Base-by-base conservation (phyloP, 1,140 invertebrate genomes). In the Zophobas morio region DNA sequence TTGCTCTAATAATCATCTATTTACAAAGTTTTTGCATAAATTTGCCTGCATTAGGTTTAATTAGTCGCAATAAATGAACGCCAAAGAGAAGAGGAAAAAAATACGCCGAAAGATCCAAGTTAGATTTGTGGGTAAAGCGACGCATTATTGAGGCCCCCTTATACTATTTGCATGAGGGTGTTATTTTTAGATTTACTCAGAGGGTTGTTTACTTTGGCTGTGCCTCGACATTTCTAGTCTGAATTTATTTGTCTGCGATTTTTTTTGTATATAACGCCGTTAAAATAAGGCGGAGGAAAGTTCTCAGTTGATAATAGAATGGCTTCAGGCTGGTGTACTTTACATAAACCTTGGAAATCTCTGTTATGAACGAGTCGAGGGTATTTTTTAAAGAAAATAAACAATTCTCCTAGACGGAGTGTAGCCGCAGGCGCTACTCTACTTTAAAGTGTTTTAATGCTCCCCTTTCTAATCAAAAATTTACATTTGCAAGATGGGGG, bases 391-490 rank as follows among this genome's bases (percentile, higher is more conserved):
- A 60, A 66, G 37, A 66, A 66, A 66, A 42, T 33, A 66, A 66
- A 66, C 60, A 66, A 42, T 66, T 42, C 39, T 40, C 2, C n/a
- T 8, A 46, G 42, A 60, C 5, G 36, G n/a, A 6, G 60, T 66
- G 60, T 42, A 33, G 39, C 60, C 42, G 20, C n/a, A 20, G 39
- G 60, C 60, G 39, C 32, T 33, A 66, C 60, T 63, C 57, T 39
- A 37, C 6, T 51, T 51, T 36, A 37, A 66, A 42, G 39, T 35
- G 32, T 66, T 42, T 66, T 66, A 66, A 66, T 66, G 37, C 60
- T 66, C 60, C 60, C 60, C 60, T 66, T 66, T 66, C 60, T 66
- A 66, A 66, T 66, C 37, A 66, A 66, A 66, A 66, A 66, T 42
- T 40, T 20, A 39, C 60, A 40, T 66, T 66, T 66, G 60, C 60